Percentiles rank a stretch among this genome's conserved stretches.
These are phyloP conservation scores for Psittacula echo DNA, from an alignment of 2,797 vertebrate species.

Conservation along the genomic window DNA sequence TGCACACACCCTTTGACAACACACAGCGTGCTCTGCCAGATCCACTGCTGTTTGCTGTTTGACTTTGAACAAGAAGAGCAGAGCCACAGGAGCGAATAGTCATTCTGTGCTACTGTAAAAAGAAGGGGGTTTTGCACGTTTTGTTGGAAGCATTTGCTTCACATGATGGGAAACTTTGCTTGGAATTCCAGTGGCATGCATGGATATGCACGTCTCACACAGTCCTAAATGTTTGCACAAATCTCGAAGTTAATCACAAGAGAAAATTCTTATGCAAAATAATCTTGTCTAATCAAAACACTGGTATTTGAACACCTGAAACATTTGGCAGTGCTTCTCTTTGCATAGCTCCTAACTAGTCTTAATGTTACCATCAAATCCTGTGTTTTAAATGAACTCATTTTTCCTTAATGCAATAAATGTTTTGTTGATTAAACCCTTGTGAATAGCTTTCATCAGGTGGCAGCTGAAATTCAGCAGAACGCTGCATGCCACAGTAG, in stretches of 20 bases:
- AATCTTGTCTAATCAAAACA: not conserved
- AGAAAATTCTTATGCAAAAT: constrained; percentile 14
- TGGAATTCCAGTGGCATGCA: not conserved
- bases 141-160: constrained; percentile 5
- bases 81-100: constrained; percentile 2
- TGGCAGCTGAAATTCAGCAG: not conserved
- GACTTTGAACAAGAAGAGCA: not conserved
- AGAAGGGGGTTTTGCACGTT: not conserved
- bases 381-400: not conserved
- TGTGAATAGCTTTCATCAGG: not conserved
- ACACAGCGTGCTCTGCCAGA: not conserved
- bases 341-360: not conserved
- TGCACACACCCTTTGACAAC: constrained; percentile 52
- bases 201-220: not conserved
- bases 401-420: not conserved
- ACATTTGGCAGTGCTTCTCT: not conserved
- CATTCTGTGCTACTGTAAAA: constrained; percentile 11
- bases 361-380: not conserved
- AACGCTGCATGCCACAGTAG: not conserved
- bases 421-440: not conserved
- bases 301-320: constrained; percentile 8
- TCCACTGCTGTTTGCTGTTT: not conserved
- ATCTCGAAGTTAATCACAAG: not conserved
- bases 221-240: not conserved
- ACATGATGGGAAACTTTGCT: not conserved